These are phyloP conservation scores for Rhingia rostrata DNA, from an alignment of 2,888 invertebrate genomes.

Conservation along the genomic window DNA sequence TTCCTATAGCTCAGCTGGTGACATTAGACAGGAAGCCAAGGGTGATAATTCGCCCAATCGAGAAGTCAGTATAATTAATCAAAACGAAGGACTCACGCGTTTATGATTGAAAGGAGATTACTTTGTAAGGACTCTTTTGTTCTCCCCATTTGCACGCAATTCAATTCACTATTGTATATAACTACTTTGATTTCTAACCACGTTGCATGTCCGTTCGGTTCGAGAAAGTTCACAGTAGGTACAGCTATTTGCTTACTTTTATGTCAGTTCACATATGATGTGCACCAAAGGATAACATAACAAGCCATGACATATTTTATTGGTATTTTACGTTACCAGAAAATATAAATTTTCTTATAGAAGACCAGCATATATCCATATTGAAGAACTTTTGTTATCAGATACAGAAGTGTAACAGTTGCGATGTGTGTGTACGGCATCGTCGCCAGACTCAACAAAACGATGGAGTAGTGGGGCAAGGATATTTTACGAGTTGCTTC, in stretches of 20 bases:
- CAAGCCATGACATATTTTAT: slow-evolving; percentile 63
- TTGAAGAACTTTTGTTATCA: slow-evolving; percentile 7
- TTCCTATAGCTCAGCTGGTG: no score
- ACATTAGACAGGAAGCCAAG: slow-evolving; percentile 2
- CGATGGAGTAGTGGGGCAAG: slow-evolving; percentile 7
- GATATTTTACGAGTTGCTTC: slow-evolving; percentile 51
- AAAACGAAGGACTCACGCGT: slow-evolving; percentile 26
- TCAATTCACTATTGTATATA: slow-evolving; percentile 9
- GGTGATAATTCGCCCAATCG: slow-evolving; percentile 37
- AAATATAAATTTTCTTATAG: slow-evolving; percentile 46
- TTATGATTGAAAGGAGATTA: slow-evolving; percentile 16
- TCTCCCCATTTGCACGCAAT: slow-evolving; percentile 15
- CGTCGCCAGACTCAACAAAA: not conserved
- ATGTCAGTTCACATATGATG: slow-evolving; percentile 50
- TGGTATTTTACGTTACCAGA: slow-evolving; percentile 58
- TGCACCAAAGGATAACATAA: slow-evolving; percentile 49
- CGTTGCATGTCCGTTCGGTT: slow-evolving; percentile 1
- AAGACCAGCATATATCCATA: not conserved
- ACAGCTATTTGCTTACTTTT: slow-evolving; percentile 34
- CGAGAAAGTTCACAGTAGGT: not conserved
- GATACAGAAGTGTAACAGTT: slow-evolving; percentile 3
- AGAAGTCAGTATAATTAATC: slow-evolving; percentile 42
- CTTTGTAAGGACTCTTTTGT: slow-evolving; percentile 8
- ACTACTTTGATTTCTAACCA: slow-evolving; percentile 41
- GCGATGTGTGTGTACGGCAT: slow-evolving; percentile 1